Conservation (phyloP, 2,888 invertebrate species). For the Lydus trimaculatus region DNA sequence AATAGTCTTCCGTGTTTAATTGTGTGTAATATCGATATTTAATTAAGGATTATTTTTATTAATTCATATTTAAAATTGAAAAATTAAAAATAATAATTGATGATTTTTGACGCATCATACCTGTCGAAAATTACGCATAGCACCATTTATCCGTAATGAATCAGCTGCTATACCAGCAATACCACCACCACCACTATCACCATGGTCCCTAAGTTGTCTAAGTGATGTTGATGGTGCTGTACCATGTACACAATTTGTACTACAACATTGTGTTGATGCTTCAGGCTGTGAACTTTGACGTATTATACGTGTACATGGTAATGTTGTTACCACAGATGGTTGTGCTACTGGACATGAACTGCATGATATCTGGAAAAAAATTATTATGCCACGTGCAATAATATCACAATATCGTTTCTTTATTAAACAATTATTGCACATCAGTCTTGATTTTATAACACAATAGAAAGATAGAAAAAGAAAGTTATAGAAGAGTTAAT, state of each 20-base stretch:
- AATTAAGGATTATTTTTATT: not conserved
- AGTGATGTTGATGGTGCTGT: constrained; percentile 84
- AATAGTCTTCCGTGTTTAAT: not conserved
- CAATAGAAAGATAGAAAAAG: not conserved
- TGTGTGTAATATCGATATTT: not conserved
- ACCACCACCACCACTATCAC: constrained; percentile 83
- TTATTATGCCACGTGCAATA: constrained; percentile 44
- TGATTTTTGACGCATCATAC: constrained; percentile 62
- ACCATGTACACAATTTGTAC: constrained; percentile 70
- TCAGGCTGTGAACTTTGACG: constrained; percentile 89
- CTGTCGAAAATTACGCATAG: constrained; percentile 96
- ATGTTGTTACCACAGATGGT: constrained; percentile 75
- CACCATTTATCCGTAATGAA: constrained; percentile 94
- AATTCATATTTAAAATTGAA: not conserved
- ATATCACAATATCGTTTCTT: constrained; percentile 9
- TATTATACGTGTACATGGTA: constrained; percentile 78
- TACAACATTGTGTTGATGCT: constrained; percentile 69
- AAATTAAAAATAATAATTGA: not conserved
- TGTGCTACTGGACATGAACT: constrained; percentile 73
- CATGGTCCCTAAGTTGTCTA: constrained; percentile 75
- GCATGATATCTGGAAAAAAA: constrained; percentile 60
- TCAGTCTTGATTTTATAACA: not conserved
- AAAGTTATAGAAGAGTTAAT: too few relatives aligned
- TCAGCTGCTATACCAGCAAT: constrained; percentile 96
- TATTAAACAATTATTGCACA: not conserved